Percentiles rank a stretch among this genome's conserved stretches.
Evolutionary conservation across 37 sponge, comb jelly and placozoan genomes (phyloP).

Genomic region (Petrosia ficiformis): DNA sequence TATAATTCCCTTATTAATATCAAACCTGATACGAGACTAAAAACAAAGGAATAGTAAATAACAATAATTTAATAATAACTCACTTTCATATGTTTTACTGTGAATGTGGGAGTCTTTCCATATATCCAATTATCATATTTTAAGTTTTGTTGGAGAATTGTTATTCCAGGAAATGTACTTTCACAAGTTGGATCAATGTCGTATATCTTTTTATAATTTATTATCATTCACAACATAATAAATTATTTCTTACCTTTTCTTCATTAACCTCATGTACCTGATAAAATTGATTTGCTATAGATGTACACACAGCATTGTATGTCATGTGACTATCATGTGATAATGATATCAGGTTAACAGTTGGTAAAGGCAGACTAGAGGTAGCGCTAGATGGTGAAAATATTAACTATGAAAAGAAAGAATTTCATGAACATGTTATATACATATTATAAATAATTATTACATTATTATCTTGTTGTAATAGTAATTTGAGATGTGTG

Average conservation of each 20-base stretch:
- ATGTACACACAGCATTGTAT: slow-evolving; percentile 1
- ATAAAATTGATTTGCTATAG: slow-evolving; percentile 51
- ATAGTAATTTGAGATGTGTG: slow-evolving; percentile 6
- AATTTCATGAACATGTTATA: neutral
- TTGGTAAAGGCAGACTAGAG: neutral
- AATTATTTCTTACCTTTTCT: neutral
- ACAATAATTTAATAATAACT: no score
- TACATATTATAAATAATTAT: neutral
- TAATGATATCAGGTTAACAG: neutral
- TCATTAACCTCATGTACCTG: slow-evolving; percentile 20
- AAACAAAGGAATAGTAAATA: no score
- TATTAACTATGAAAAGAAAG: neutral
- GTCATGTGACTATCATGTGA: neutral
- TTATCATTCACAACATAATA: neutral
- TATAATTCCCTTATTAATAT: no score
- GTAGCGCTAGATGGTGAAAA: slow-evolving; percentile 19
- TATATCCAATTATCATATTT: slow-evolving; percentile 44
- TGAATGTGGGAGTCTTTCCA: slow-evolving; percentile 78
- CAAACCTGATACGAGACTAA: no score
- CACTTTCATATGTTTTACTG: no score
- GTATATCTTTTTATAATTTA: neutral
- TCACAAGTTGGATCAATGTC: neutral
- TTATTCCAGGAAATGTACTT: neutral
- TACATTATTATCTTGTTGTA: slow-evolving; percentile 28
- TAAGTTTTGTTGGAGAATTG: neutral